A percentile compares a stretch with the other conserved stretches of the same genome.
These are phyloP conservation scores for Coregonus ussuriensis DNA, from an alignment of 2,797 vertebrate genomes.

Conservation along the genomic window DNA sequence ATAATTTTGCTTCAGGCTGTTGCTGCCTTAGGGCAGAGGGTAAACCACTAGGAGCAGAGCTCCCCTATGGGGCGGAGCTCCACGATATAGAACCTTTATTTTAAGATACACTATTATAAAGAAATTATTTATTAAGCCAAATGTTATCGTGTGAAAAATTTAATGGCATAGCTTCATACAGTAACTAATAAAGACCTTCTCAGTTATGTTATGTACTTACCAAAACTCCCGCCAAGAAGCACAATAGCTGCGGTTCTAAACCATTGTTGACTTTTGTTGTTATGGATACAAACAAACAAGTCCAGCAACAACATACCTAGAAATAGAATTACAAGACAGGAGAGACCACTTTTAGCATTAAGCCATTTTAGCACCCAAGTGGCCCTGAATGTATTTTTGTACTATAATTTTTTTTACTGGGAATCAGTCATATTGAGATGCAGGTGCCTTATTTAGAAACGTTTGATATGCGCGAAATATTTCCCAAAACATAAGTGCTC, in stretches of 20 bases:
- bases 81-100: too few species aligned
- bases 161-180: not conserved
- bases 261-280: slow-evolving; percentile 18
- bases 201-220: slow-evolving; percentile 3
- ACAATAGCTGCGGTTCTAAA: not conserved
- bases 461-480: too few species aligned
- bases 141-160: not conserved
- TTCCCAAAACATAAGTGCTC: too few species aligned
- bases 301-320: not conserved
- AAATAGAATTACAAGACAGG: not conserved
- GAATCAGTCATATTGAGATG: too few species aligned
- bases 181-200: not conserved
- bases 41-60: too few species aligned
- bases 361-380: not conserved
- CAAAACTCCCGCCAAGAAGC: slow-evolving; percentile 2
- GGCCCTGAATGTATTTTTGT: not conserved
- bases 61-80: too few species aligned
- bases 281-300: slow-evolving; percentile 35
- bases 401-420: too few species aligned
- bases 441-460: too few species aligned
- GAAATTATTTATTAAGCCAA: not conserved
- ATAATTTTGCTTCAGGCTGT: too few species aligned
- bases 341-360: not conserved
- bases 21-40: too few species aligned
- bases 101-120: not conserved